Evolutionary conservation across 2,888 invertebrate species (phyloP), one percentile per base, ranked within the genome.

Genomic region (Drosophila atroscutellata): DNA sequence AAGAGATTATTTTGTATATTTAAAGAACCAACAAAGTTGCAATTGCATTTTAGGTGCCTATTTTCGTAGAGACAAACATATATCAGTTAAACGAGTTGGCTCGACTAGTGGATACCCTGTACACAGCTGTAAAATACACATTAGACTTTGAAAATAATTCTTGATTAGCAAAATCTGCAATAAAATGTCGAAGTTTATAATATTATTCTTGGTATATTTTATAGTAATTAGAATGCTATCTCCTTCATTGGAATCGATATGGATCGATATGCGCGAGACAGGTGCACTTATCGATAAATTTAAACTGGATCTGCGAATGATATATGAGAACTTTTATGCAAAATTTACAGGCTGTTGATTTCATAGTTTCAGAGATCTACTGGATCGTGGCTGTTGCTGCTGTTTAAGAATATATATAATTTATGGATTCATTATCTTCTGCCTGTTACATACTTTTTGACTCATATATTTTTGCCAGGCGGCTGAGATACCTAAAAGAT

Each of bases 301-400:
- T 37, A 5, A 39, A 20, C 11, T 20, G n/a, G 1, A 39, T n/a
- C n/a, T 4, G n/a, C n/a, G n/a, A 3, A n/a, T n/a, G 37, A 37
- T n/a, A 4, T 0, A 0, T 9, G 9, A n/a, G 9, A 8, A n/a
- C 20, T 45, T 45, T 7, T 0, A 24, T 8, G 2, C 2, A 0
- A 15, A 45, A 4, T 15, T 15, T 15, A 4, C 1, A 8, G 20
- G 13, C 3, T 13, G 13, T 20, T 7, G 3, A 2, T 20, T 13
- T n/a, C 9, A 39, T 11, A 0, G 39, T 0, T n/a, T 39, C n/a
- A n/a, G n/a, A 39, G 13, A 42, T n/a, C 0, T 0, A n/a, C 37
- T 5, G n/a, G 20, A 20, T 20, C 2, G 20, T 20, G 13, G 0
- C 3, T 45, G 42, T 42, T 42, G 42, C 13, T 13, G 42, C 3